Base-by-base conservation (phyloP, 64 coral and sea anemone species). In the Stichodactyla helianthus region DNA sequence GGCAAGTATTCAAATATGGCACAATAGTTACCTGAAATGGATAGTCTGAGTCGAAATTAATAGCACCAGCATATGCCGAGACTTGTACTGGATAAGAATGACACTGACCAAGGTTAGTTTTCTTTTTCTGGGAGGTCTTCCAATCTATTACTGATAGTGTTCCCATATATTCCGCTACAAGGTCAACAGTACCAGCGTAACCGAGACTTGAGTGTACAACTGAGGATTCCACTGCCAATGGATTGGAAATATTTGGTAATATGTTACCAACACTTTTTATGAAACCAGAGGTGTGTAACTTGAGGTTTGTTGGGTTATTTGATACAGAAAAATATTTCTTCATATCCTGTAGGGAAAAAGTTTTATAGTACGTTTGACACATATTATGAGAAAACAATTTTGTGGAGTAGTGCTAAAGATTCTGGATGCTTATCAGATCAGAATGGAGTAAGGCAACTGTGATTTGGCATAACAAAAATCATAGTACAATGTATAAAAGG, bases 41-140 rank as follows among this genome's bases (percentile, higher is more conserved):
- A 86, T 99, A 99, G 62, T 90, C 93, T 4, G 12, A 2, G 61
- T 99, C 96, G 88, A 84, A 99, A 76, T 99, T 99, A 54, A 99
- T 87, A 87, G 96, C 96, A 14, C 93, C 96, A 31, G 90, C 90
- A 68, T 99, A 99, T 51, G 90, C 96, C 3, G 83, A 93, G 19
- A 95, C 19, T 74, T 99, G 96, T 60, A 90, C 61, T 23, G 96
- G 96, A 86, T 99, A 99, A 6, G 96, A 99, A 18, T 90, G 93
- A 74, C 96, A 99, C 13, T 94, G 85, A 25, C 87, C 86, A 28
- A 95, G 84, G 11, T 93, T 92, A 22, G 50, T 88, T 25, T 94
- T 94, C 22, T 89, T 89, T 63, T 90, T 94, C 31, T 86, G 84
- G 12, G 96, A 99, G 11, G 96, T 99, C 26, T 99, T 99, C 96